Evolutionary conservation across 2,113 vertebrate species (phyloP), one percentile per base, ranked within the genome.

Genomic region (Sander lucioperca): DNA sequence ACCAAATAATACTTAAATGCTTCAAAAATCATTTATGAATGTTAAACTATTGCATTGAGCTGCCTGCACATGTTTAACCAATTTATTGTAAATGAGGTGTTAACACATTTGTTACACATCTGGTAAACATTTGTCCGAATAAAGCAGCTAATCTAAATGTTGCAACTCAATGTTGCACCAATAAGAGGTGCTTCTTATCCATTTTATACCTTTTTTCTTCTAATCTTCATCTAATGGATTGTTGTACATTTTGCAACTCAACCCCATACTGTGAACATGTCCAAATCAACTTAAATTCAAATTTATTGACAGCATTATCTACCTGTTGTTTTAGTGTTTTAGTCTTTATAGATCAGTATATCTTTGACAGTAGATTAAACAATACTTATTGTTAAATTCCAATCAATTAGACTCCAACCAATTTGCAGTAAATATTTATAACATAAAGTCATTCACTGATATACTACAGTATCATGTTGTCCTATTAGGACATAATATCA

Each of bases 71-170:
- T 54, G 2, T 57, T 75, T 56, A 5, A 67, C 15, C 19, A 75
- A 27, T 62, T 43, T 45, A 43, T 25, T 70, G 39, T 67, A 27
- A 73, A 77, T 8, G 50, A 83, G 59, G 54, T 81, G 80, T 78
- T 64, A 53, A 67, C 27, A 62, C 45, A 70, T 67, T 62, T 77
- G 9, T 67, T 30, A 21, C 23, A 74, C 76, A 83, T 85, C 61
- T 88, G 79, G 19, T 50, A 14, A 77, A 54, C 65, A 82, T 62
- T 68, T 75, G 27, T 23, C 33, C 47, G 23, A 74, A 74, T 53
- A 18, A 30, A 70, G 23, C 56, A 45, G 15, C n/a, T 62, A 45
- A 67, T 62, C 16, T 6, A 33, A 57, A n/a, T 11, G 5, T 39
- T 70, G 33, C 36, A 61, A 7, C 53, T 58, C 36, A 21, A 64